phyloP scores from a whole-genome alignment of 2,888 invertebrate species.

The Nemotelus nigrinus region DNA sequence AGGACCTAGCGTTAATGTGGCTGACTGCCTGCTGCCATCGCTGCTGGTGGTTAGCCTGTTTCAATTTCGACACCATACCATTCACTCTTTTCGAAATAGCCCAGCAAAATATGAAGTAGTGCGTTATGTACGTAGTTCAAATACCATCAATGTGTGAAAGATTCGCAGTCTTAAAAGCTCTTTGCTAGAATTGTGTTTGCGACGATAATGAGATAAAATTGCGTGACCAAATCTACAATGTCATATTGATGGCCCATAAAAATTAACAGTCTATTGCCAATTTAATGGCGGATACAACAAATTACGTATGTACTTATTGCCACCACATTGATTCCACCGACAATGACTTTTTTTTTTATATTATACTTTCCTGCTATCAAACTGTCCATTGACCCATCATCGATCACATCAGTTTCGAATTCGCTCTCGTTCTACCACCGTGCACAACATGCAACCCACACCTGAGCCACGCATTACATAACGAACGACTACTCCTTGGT shows the following conservation, averaged over 20 bases:
- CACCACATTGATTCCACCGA: too few species aligned
- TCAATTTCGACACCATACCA: slow-evolving; percentile 8
- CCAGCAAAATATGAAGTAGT: slow-evolving; percentile 11
- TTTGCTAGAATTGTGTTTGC: not conserved
- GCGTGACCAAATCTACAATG: slow-evolving; percentile 29
- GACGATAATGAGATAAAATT: slow-evolving; percentile 32
- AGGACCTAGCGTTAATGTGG: too few species aligned
- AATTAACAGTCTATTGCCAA: not conserved
- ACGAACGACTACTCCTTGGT: not conserved
- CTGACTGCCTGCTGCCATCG: not conserved
- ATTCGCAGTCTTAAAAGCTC: not conserved
- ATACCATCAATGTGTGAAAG: not conserved
- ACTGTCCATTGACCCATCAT: not conserved
- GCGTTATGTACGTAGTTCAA: slow-evolving; percentile 1
- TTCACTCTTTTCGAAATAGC: not conserved
- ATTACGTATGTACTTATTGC: too few species aligned
- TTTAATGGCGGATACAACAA: not conserved
- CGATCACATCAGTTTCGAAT: not conserved
- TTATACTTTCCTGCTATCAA: too few species aligned
- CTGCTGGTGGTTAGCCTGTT: slow-evolving; percentile 19
- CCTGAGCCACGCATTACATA: not conserved
- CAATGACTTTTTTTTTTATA: too few species aligned
- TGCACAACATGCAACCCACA: not conserved
- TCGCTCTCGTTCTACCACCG: not conserved
- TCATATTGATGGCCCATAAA: slow-evolving; percentile 30